Evolutionary conservation across 2,888 invertebrate species (phyloP).

Genomic region (Pseudococcus viburni): DNA sequence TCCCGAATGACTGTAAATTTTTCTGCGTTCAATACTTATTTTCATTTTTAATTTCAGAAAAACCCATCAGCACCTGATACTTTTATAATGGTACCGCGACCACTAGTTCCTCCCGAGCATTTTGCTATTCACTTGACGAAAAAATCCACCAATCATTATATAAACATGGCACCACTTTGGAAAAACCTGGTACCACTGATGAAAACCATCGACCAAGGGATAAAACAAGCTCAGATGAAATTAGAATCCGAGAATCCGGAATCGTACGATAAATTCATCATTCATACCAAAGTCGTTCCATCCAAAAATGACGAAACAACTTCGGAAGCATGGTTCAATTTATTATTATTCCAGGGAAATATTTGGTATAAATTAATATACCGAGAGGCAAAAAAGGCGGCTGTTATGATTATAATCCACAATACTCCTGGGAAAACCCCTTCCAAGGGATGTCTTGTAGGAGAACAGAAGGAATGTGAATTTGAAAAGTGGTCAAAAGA

Average conservation of each 20-base stretch:
- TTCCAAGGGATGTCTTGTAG: background rate
- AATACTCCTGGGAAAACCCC: background rate
- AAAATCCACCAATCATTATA: background rate
- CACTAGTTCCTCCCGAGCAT: background rate
- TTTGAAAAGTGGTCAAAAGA: background rate
- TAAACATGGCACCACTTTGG: background rate
- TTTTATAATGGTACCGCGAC: background rate
- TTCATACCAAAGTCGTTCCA: background rate
- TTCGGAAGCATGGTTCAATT: background rate
- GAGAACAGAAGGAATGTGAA: background rate
- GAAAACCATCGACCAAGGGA: background rate
- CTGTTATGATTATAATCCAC: background rate
- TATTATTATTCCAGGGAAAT: background rate
- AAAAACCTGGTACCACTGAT: background rate
- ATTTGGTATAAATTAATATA: background rate
- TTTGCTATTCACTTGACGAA: background rate
- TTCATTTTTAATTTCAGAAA: background rate
- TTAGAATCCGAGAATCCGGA: background rate
- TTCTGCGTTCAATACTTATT: background rate
- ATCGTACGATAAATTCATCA: background rate
- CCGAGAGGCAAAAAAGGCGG: background rate
- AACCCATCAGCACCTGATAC: background rate
- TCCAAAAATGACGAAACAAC: too few relatives aligned
- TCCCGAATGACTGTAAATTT: too few relatives aligned
- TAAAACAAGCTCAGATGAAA: background rate